Evolutionary conservation across 2,888 invertebrate genomes (phyloP).

Genomic region (Helicoverpa assulta): DNA sequence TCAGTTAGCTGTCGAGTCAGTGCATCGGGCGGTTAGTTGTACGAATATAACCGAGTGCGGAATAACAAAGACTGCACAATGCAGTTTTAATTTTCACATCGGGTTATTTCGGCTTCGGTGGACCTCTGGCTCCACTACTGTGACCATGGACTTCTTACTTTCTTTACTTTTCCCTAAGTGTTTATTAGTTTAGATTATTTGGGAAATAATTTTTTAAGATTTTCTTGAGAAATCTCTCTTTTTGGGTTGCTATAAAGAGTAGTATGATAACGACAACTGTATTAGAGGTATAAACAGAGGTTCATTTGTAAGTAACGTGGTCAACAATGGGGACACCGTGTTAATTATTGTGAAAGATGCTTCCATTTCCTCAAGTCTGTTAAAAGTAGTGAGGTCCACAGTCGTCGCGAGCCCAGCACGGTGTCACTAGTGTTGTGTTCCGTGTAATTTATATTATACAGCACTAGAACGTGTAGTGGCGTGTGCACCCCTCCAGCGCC

Average conservation of each 20-base stretch:
- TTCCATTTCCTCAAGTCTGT: not conserved
- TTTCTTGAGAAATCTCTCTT: too few relatives aligned
- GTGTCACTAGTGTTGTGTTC: slow-evolving; percentile 47
- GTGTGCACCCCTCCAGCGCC: slow-evolving; percentile 4
- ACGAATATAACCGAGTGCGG: slow-evolving; percentile 53
- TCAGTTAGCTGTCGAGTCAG: not conserved
- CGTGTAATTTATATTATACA: slow-evolving; percentile 52
- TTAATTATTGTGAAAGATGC: not conserved
- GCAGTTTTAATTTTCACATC: slow-evolving; percentile 69
- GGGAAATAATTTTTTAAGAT: too few relatives aligned
- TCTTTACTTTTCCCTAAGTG: not conserved
- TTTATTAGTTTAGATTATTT: not conserved
- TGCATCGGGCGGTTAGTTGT: slow-evolving; percentile 49
- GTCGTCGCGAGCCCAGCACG: slow-evolving; percentile 18
- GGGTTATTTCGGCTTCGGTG: slow-evolving; percentile 67
- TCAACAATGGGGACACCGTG: not conserved
- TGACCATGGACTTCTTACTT: slow-evolving; percentile 27
- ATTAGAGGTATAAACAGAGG: too few relatives aligned
- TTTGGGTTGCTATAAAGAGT: not conserved
- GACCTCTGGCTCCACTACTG: slow-evolving; percentile 51
- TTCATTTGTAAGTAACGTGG: too few relatives aligned
- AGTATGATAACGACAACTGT: too few relatives aligned
- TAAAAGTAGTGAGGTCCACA: slow-evolving; percentile 22
- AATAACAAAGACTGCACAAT: slow-evolving; percentile 62
- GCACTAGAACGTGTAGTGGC: slow-evolving; percentile 28